Conservation (phyloP, 2,797 vertebrate genomes). For the Gymnothorax javanicus region DNA sequence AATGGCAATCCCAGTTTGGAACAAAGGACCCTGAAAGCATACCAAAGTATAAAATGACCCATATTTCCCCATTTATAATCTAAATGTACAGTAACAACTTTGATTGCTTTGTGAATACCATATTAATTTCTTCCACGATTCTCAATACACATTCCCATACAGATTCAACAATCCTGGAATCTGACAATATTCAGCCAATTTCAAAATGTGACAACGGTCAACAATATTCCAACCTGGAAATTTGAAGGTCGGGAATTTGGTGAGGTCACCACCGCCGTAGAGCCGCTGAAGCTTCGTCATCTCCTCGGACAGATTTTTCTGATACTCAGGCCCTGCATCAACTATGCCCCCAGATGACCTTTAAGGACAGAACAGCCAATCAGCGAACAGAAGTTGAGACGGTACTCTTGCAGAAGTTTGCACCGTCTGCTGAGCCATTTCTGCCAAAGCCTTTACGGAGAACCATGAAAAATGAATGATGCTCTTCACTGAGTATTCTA, state of each 20-base stretch:
- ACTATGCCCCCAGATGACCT: constrained; percentile 80
- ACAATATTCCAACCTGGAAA: constrained; percentile 76
- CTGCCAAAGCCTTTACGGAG: not conserved
- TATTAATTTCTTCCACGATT: not conserved
- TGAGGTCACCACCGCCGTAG: constrained; percentile 84
- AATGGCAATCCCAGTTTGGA: not conserved
- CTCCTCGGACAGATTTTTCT: constrained; percentile 83
- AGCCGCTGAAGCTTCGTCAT: constrained; percentile 82
- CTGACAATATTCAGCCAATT: not conserved
- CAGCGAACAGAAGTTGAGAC: not conserved
- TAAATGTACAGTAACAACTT: not conserved
- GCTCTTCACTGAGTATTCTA: no score
- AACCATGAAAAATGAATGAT: no score
- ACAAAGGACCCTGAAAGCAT: not conserved
- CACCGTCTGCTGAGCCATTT: not conserved
- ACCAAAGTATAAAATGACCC: not conserved
- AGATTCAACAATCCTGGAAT: not conserved
- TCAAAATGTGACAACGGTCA: not conserved
- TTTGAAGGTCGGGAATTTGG: constrained; percentile 85
- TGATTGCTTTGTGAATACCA: not conserved
- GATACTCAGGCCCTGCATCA: constrained; percentile 81
- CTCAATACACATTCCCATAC: not conserved
- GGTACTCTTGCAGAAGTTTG: not conserved
- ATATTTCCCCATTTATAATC: not conserved
- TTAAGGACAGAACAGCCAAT: not conserved